Evolutionary conservation across 2,797 vertebrate species (phyloP).

Genomic region (Pelodytes ibericus): DNA sequence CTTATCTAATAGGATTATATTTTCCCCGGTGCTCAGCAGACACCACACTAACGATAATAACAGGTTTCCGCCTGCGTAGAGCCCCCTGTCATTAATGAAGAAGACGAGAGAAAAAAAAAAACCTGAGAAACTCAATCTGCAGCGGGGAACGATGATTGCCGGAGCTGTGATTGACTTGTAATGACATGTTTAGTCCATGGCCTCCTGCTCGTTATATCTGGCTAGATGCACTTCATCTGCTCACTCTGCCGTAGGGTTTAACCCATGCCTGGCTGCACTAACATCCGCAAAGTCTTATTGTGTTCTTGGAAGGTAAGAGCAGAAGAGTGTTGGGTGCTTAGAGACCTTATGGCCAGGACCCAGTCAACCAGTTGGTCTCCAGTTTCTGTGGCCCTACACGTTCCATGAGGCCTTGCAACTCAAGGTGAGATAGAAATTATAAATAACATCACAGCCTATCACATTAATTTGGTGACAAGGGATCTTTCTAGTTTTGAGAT

Average conservation of each 20-base stretch:
- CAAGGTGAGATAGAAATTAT: too few species aligned
- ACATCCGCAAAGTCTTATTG: background rate
- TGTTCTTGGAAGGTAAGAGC: too few species aligned
- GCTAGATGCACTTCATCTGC: constrained; percentile 7
- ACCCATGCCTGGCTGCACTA: too few species aligned
- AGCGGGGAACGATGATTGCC: constrained; percentile 23
- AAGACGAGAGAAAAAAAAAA: too few species aligned
- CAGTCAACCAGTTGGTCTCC: too few species aligned
- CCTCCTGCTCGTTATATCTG: constrained; percentile 33
- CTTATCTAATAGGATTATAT: constrained; percentile 20
- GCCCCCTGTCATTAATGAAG: constrained; percentile 26
- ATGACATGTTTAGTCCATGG: constrained; percentile 41
- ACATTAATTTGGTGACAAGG: too few species aligned
- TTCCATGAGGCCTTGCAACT: too few species aligned
- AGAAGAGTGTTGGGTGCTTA: background rate
- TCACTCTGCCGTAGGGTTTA: background rate
- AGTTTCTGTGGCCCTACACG: too few species aligned
- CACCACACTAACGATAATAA: background rate
- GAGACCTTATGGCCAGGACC: background rate
- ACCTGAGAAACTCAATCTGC: constrained; percentile 5
- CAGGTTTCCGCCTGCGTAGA: background rate
- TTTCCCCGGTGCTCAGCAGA: constrained; percentile 21
- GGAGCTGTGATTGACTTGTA: constrained; percentile 43
- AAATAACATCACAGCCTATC: too few species aligned
- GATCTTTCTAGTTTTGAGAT: too few species aligned